Evolutionary conservation across 2,888 invertebrate species (phyloP), one percentile per base, ranked within the genome.

Genomic region (Teleiodes luculella): DNA sequence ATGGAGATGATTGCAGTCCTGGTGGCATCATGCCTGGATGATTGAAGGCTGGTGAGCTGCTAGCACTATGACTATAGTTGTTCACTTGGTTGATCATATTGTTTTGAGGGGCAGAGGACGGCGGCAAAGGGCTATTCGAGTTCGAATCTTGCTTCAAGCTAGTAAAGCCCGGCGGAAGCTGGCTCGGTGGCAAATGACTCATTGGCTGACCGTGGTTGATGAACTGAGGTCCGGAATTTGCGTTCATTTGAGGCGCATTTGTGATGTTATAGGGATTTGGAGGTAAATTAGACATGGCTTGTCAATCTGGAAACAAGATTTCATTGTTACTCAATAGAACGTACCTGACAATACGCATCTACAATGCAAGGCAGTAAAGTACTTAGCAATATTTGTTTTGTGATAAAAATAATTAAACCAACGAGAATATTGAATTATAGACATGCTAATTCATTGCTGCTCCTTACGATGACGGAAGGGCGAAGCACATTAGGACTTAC

Each of bases 211-310:
- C 77, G 45, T 79, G 76, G 57, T 73, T 75, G 43, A 72, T 75
- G 43, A 72, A 65, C 52, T 66, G 62, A 53, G 72, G 74, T 36
- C 72, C 78, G 39, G 73, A 66, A 59, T 78, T 80, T 14, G 79
- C 72, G 59, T 80, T 81, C 63, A 70, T 64, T 59, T 70, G 77
- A 45, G 76, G 72, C 52, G 70, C 68, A 59, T 78, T 83, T 58
- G 78, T 74, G 57, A 66, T 81, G 66, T 74, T 85, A 68, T 68
- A 86, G 55, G 83, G 81, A 69, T 80, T 87, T 70, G 80, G 82
- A 74, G 81, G 82, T 78, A 82, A 76, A 72, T 88, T 85, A 66
- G 87, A 84, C 88, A 89, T 89, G 75, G 76, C 76, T 83, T 74
- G 72, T 76, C 76, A 82, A 84, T 83, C 87, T 88, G 87, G 66